Evolutionary conservation across 2,797 vertebrate species (phyloP).

Genomic region (Tokudaia muenninki): DNA sequence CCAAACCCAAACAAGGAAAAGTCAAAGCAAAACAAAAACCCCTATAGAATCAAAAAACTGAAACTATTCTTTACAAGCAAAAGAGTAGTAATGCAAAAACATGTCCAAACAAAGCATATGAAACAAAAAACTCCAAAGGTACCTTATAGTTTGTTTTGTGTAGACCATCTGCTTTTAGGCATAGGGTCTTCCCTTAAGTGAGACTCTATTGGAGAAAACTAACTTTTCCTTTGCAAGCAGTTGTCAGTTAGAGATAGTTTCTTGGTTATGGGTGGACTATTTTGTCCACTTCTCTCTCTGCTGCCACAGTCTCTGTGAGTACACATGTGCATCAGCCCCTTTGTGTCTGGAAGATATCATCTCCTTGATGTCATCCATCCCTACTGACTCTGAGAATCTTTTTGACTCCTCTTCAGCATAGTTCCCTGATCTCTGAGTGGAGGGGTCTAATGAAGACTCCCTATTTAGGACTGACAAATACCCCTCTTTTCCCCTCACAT

Average conservation of each 20-base stretch:
- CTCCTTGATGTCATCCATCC: neutral
- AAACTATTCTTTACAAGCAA: no score
- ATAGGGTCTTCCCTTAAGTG: neutral
- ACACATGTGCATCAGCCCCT: no score
- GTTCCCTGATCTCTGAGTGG: neutral
- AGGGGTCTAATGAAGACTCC: neutral
- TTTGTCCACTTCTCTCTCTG: no score
- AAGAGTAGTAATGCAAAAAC: neutral
- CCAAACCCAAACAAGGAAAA: neutral
- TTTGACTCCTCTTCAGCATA: neutral
- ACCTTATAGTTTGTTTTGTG: neutral
- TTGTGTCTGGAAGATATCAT: neutral
- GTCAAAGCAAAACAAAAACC: neutral
- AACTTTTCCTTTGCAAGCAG: neutral
- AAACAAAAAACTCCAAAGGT: neutral
- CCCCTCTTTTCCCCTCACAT: fast-evolving
- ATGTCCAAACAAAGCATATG: neutral
- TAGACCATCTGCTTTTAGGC: no score
- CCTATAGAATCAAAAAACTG: neutral
- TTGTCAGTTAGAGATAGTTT: neutral
- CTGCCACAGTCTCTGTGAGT: neutral
- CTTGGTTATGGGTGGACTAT: neutral
- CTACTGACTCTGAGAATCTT: neutral
- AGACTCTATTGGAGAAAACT: neutral
- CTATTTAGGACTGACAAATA: neutral